phyloP scores from a whole-genome alignment of 2,113 vertebrate genomes.

The Ceuthmochares aereus region DNA sequence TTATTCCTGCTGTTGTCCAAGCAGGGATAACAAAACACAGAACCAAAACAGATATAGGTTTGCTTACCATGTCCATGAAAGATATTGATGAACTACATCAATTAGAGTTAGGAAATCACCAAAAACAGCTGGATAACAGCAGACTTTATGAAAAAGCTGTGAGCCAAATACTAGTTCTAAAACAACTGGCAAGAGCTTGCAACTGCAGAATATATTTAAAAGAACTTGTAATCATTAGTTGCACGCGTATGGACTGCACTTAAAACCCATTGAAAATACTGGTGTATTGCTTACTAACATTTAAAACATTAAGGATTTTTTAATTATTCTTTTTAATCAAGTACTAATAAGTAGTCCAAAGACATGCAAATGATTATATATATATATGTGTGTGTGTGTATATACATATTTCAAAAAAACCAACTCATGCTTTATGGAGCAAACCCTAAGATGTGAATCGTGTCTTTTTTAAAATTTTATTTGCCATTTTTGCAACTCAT shows the following conservation, averaged over 20 bases:
- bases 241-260: neutral
- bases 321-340: neutral
- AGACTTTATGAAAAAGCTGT: neutral
- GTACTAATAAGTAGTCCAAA: neutral
- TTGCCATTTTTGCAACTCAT: neutral
- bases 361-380: neutral
- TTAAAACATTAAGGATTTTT: neutral
- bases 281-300: neutral
- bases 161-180: neutral
- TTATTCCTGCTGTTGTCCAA: neutral
- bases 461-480: neutral
- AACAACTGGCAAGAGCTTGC: neutral
- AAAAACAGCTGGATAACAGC: neutral
- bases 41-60: neutral
- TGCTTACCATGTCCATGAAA: neutral
- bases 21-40: neutral
- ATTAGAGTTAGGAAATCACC: neutral
- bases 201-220: neutral
- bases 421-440: neutral
- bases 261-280: neutral
- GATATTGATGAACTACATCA: neutral
- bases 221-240: neutral
- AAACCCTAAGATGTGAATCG: neutral
- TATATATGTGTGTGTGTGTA: fast-evolving
- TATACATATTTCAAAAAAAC: neutral